Evolutionary conservation across 2,113 vertebrate genomes (phyloP), one percentile per base, ranked within the genome.

Genomic region (Dromaius novaehollandiae): DNA sequence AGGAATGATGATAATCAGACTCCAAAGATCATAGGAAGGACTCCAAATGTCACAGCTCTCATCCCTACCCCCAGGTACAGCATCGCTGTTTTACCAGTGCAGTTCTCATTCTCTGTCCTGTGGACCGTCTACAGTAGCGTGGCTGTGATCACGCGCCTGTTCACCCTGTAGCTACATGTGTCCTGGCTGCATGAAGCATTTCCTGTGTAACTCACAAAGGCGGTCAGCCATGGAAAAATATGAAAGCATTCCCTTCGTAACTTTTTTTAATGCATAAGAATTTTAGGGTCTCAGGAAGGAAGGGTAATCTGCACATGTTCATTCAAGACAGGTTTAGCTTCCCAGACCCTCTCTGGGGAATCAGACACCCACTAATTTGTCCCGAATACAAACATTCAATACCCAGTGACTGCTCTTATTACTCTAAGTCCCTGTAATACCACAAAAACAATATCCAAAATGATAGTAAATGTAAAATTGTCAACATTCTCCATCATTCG

Each of bases 391-490:
- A 95, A 24, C 34, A 73, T 65, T 30, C 53, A 74, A 63, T 28
- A 46, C 18, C 26, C 4, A 24, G 51, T 63, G 66, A 56, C 48
- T 89, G 42, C 8, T 94, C 86, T 95, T 92, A 87, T 92, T 85
- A 60, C 10, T 17, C 13, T 19, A 85, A 48, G 10, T 76, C 81
- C 24, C 24, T 79, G 6, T 85, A 44, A 44, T 82, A 65, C 18
- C 34, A 76, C 50, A 78, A 80, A 93, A 95, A 92, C 34, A 86
- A n/a, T 19, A 70, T 32, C 24, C 32, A 60, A 90, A 95, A 83
- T 77, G 36, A 85, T 6, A 88, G 50, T 68, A 91, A 95, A 89
- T 79, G 16, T 61, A 80, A 93, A 88, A 85, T 69, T 93, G 50
- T 82, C 63, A 88, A 63, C 14, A 26, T 80, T 85, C 24, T 76